A percentile compares a stretch with the other conserved stretches of the same genome.
phyloP scores from a whole-genome alignment of 2,113 vertebrate genomes.

The Centropus unirufus region DNA sequence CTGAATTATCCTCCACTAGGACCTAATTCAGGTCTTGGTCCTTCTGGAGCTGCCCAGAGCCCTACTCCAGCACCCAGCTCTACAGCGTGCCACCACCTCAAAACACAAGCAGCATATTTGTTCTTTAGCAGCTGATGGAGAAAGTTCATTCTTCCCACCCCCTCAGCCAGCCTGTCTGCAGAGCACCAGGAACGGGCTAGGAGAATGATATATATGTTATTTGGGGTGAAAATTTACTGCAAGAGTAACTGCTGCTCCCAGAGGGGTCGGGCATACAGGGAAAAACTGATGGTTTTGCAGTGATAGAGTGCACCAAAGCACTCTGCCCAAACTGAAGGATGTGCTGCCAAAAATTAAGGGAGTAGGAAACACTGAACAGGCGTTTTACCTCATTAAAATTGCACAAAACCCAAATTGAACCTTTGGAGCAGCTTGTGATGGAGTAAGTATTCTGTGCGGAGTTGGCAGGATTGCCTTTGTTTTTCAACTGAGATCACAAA shows the following conservation, averaged over 20 bases:
- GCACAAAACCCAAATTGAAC: not conserved
- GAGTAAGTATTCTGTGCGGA: not conserved
- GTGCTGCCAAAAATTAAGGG: not conserved
- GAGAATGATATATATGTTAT: not conserved
- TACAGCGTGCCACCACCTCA: not conserved
- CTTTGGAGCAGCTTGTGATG: accelerated
- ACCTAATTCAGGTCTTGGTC: not conserved
- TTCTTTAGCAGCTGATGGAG: not conserved
- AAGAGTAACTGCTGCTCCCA: not conserved
- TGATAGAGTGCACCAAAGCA: not conserved
- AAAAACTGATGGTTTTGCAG: not conserved
- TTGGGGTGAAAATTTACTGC: conserved; percentile 6
- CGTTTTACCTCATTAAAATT: not conserved
- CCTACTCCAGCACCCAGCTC: not conserved
- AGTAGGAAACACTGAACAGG: not conserved
- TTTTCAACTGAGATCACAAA: conserved; percentile 50
- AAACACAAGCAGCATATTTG: not conserved
- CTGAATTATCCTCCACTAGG: not conserved
- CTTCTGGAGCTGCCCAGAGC: not conserved
- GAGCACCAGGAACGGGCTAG: not conserved
- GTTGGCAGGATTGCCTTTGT: not conserved
- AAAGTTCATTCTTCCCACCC: not conserved
- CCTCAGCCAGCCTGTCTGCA: not conserved
- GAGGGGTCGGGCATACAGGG: not conserved
- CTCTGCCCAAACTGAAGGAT: not conserved